A percentile compares a stretch with the other conserved stretches of the same genome.
These are phyloP conservation scores for Orius laevigatus DNA, from an alignment of 1,140 invertebrate genomes.

Conservation along the genomic window DNA sequence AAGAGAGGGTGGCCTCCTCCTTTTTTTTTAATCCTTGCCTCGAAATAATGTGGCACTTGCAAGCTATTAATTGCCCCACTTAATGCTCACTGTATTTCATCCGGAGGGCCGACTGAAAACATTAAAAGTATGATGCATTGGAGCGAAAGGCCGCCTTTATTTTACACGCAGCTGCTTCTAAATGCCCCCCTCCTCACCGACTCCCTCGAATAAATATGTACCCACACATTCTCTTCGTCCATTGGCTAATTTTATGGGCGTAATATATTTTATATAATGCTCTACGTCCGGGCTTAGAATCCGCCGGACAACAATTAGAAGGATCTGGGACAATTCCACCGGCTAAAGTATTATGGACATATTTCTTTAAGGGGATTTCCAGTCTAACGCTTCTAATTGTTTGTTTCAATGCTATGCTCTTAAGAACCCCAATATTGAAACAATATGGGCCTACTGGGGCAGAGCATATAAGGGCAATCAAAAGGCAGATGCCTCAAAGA, in stretches of 20 bases:
- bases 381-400: too few species aligned
- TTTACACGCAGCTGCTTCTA: constrained; percentile 7
- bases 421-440: too few species aligned
- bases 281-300: too few species aligned
- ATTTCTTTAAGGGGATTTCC: too few species aligned
- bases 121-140: constrained; percentile 9
- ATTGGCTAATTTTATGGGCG: constrained; percentile 1
- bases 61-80: constrained; percentile 7
- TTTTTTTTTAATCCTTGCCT: constrained; percentile 6
- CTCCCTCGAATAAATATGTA: not conserved
- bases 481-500: too few species aligned
- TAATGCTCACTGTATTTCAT: constrained; percentile 8
- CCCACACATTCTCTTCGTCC: not conserved
- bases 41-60: constrained; percentile 10
- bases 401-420: too few species aligned
- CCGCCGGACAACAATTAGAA: too few species aligned
- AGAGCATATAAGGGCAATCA: too few species aligned
- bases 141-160: not conserved
- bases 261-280: constrained; percentile 2
- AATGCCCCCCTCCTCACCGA: not conserved
- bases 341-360: too few species aligned
- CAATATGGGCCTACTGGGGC: too few species aligned
- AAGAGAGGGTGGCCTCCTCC: too few species aligned
- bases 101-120: not conserved
- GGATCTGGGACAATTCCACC: too few species aligned